Conservation (phyloP, 2,113 vertebrate genomes). For the Tragelaphus imberbis region DNA sequence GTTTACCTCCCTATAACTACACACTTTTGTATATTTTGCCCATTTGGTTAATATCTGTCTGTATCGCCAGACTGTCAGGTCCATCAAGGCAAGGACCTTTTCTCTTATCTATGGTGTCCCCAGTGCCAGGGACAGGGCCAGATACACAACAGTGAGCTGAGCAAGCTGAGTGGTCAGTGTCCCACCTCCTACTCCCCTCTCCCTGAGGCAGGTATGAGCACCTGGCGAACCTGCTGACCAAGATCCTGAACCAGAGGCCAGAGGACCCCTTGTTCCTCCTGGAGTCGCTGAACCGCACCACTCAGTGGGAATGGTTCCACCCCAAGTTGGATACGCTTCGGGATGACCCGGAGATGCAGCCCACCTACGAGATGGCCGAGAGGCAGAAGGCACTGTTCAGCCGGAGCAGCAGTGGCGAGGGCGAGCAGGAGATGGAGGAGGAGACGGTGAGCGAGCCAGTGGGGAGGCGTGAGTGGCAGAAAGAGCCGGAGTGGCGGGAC, state of each 20-base stretch:
- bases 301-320: slow-evolving; percentile 77
- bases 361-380: slow-evolving; percentile 79
- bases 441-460: slow-evolving; percentile 60
- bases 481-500: neutral
- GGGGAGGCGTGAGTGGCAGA: rapidly evolving
- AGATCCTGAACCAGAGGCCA: slow-evolving; percentile 85
- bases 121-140: neutral
- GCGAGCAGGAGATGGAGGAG: slow-evolving; percentile 78
- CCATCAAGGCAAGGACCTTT: neutral
- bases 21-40: neutral
- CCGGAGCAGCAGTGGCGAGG: slow-evolving; percentile 41
- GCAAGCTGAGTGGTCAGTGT: neutral
- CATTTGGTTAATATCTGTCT: neutral
- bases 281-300: slow-evolving; percentile 83
- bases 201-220: slow-evolving; percentile 85
- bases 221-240: slow-evolving; percentile 81
- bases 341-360: slow-evolving; percentile 66
- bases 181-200: neutral
- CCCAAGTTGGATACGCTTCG: slow-evolving; percentile 75
- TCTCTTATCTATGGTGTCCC: neutral
- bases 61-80: neutral
- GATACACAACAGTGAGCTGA: neutral
- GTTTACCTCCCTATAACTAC: neutral
- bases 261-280: slow-evolving; percentile 82
- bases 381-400: slow-evolving; percentile 81